These are phyloP conservation scores for Perca flavescens DNA, from an alignment of 2,113 vertebrate genomes.

Conservation along the genomic window DNA sequence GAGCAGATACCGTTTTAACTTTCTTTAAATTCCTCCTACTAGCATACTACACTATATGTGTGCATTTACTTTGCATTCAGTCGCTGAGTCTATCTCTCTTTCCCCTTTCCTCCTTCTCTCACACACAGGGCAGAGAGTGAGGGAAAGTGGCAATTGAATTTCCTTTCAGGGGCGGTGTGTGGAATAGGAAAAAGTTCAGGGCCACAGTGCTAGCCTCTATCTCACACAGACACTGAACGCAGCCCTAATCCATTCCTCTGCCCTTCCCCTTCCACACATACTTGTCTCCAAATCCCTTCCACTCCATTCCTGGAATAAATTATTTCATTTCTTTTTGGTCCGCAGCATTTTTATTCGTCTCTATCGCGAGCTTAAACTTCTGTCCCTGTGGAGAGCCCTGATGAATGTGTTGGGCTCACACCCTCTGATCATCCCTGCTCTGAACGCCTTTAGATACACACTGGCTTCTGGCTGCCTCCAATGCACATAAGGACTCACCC, in stretches of 20 bases:
- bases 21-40: conserved; percentile 32
- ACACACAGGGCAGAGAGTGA: conserved; percentile 42
- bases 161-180: conserved; percentile 62
- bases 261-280: conserved; percentile 55
- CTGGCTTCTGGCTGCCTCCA: conserved; percentile 64
- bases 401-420: conserved; percentile 72
- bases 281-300: conserved; percentile 71
- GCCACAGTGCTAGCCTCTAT: conserved; percentile 68
- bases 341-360: conserved; percentile 62
- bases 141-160: conserved; percentile 77
- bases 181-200: conserved; percentile 71
- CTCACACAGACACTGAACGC: conserved; percentile 57
- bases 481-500: conserved; percentile 54
- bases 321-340: conserved; percentile 71
- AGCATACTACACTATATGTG: conserved; percentile 23
- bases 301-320: conserved; percentile 78
- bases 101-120: conserved; percentile 34
- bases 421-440: conserved; percentile 76
- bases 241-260: conserved; percentile 77
- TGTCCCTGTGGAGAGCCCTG: conserved; percentile 69
- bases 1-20: conserved; percentile 41
- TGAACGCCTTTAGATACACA: conserved; percentile 70
- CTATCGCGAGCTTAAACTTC: conserved; percentile 53
- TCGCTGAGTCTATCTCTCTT: conserved; percentile 39
- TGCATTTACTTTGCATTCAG: conserved; percentile 67